phyloP scores from a whole-genome alignment of 2,113 vertebrate genomes.

The Orthonyx spaldingii region DNA sequence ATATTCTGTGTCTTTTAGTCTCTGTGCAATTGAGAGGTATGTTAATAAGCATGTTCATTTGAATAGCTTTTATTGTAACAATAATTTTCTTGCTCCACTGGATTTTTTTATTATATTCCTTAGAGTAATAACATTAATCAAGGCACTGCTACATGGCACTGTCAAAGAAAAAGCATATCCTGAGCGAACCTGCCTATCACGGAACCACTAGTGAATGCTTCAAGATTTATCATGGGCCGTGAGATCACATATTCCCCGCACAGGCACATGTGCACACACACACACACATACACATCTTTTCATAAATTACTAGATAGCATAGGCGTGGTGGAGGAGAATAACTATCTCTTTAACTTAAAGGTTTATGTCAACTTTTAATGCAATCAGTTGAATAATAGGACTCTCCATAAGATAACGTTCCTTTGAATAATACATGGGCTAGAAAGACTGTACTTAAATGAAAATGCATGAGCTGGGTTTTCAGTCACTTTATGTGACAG shows the following conservation, averaged over 20 bases:
- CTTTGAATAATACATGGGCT: not conserved
- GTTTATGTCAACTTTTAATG: not conserved
- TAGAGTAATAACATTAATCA: conserved; percentile 45
- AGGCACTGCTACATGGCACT: not conserved
- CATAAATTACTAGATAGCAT: not conserved
- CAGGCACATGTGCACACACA: too few species aligned
- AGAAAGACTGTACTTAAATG: not conserved
- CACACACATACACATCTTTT: not conserved
- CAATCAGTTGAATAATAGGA: not conserved
- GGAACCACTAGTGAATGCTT: not conserved
- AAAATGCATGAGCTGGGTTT: not conserved
- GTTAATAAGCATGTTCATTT: conserved; percentile 59
- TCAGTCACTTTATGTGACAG: not conserved
- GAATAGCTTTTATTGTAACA: conserved; percentile 44
- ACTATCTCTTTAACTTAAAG: not conserved
- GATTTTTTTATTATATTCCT: conserved; percentile 37
- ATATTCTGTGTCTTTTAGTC: not conserved
- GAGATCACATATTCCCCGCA: not conserved
- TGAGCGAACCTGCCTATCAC: not conserved
- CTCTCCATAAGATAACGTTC: not conserved
- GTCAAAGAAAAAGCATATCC: conserved; percentile 14
- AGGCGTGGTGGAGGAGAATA: not conserved
- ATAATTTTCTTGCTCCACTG: conserved; percentile 10
- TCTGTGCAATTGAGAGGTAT: conserved; percentile 35
- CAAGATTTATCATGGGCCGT: fast-evolving